These are phyloP conservation scores for Grammomys dolichurus DNA, from an alignment of 2,113 vertebrate species.

Conservation along the genomic window DNA sequence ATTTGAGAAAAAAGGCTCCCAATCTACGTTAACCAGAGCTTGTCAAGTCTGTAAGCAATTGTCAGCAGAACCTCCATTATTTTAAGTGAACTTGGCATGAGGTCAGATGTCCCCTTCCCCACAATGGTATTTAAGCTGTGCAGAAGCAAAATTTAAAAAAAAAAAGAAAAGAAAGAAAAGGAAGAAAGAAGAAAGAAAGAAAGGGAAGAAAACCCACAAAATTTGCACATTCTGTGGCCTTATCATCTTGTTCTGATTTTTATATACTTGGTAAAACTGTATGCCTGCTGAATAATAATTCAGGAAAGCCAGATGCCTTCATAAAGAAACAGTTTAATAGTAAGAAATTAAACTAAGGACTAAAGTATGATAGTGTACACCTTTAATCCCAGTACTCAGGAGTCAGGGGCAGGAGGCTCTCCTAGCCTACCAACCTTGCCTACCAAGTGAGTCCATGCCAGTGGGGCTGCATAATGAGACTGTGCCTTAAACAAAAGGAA, in stretches of 20 bases:
- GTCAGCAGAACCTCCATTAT: background rate
- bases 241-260: background rate
- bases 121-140: background rate
- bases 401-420: background rate
- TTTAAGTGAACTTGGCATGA: background rate
- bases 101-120: background rate
- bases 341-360: background rate
- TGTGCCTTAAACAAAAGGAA: background rate
- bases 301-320: background rate
- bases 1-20: background rate
- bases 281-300: background rate
- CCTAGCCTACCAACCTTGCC: background rate
- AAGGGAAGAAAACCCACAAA: background rate
- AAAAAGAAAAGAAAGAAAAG: no score
- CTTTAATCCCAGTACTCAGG: background rate
- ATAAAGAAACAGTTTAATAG: background rate
- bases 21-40: background rate
- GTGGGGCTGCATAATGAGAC: background rate
- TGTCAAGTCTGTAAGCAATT: background rate
- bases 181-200: no score
- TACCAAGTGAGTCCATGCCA: background rate
- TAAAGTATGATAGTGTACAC: background rate
- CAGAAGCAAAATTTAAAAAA: background rate
- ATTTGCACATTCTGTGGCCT: background rate
- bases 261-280: background rate